Evolutionary conservation across 2,797 vertebrate genomes (phyloP), one percentile per base, ranked within the genome.

Genomic region (Tachyglossus aculeatus): DNA sequence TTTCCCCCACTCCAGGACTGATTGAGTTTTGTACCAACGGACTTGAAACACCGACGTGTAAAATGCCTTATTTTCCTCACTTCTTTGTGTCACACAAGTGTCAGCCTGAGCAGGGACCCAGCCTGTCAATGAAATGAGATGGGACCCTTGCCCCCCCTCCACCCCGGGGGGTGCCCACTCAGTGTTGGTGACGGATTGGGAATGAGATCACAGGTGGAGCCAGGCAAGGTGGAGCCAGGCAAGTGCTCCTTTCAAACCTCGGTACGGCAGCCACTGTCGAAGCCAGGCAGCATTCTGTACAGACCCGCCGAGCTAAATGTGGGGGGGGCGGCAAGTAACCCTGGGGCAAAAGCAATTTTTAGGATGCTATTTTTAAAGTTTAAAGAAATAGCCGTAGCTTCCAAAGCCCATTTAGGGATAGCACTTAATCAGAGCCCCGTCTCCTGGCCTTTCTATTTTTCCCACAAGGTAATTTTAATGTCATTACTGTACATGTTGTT

Each of bases 401-500:
- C 59, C 40, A 24, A 54, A 54, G 18, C 10, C 61, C 55, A 22
- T 43, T 55, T 67, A 9, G 14, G 10, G 1, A 41, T 77, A 59
- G 36, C 62, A 15, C 70, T 71, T 74, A 15, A 51, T 21, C 72
- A 45, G 77, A 82, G 67, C 79, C 67, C 71, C 66, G 68, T 47
- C 71, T 74, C 67, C 67, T 75, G 51, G 43, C 73, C 81, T 60
- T 67, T 61, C 73, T 62, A 0, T 70, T 67, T n/a, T 59, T 34
- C 36, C 32, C 54, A 53, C 1, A 2, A 5, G 24, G 64, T 63
- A 68, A 48, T 82, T 85, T 81, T 76, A 73, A 74, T 69, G 73
- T 81, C 80, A 73, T 77, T 67, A 44, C 78, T 85, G 75, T 89
- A 81, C 85, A 85, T 77, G 83, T 73, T 73, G 71, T 77, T 73